Percentiles rank a stretch among this genome's conserved stretches.
Evolutionary conservation across 2,888 invertebrate species (phyloP).

Genomic region (Uropetala carovei): DNA sequence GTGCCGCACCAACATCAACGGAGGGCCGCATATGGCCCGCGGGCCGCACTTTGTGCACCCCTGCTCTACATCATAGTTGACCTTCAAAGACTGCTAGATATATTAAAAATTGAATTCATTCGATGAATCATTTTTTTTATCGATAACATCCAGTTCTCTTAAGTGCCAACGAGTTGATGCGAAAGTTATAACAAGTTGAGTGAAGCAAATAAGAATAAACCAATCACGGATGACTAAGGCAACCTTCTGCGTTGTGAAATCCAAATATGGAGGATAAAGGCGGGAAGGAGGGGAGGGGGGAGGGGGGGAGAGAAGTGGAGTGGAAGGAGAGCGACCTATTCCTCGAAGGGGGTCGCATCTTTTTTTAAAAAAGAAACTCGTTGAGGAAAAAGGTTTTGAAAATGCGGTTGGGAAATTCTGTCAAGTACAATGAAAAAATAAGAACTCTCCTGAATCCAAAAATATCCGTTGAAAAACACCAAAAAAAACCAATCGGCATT

Average conservation of each 20-base stretch:
- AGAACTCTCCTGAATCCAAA: not conserved
- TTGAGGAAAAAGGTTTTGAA: not conserved
- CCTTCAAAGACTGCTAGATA: too few relatives aligned
- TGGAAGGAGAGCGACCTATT: too few relatives aligned
- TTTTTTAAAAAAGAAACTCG: not conserved
- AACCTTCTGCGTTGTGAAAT: not conserved
- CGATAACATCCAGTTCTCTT: not conserved
- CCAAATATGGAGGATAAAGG: not conserved
- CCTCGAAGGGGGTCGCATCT: too few relatives aligned
- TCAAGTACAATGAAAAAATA: not conserved
- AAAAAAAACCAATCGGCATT: not conserved
- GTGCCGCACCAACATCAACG: too few relatives aligned
- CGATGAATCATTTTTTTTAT: constrained; percentile 9
- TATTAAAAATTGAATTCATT: not conserved
- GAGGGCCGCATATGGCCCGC: too few relatives aligned
- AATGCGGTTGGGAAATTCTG: not conserved
- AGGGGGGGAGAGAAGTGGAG: not conserved
- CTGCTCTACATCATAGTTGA: too few relatives aligned
- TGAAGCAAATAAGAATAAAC: not conserved
- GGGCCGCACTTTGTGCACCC: too few relatives aligned
- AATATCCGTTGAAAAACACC: not conserved
- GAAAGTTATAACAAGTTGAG: not conserved
- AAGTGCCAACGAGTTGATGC: not conserved
- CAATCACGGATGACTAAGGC: constrained; percentile 28
- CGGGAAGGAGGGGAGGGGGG: not conserved